Evolutionary conservation across 1,140 invertebrate genomes (phyloP).

Genomic region (Dryas iulia): DNA sequence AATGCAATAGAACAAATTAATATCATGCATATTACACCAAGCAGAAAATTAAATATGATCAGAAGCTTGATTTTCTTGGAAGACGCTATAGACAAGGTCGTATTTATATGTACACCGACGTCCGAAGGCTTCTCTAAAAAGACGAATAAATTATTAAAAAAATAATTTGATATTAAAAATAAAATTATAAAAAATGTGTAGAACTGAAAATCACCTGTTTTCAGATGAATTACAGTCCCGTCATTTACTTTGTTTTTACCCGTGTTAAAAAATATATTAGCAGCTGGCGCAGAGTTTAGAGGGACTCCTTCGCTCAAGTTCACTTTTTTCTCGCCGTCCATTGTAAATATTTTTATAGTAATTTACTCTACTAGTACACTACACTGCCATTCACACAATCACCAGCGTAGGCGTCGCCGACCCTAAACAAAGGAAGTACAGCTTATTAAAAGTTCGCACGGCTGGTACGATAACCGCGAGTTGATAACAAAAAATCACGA

Average conservation of each 20-base stretch:
- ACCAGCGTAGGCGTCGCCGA: constrained; percentile 62
- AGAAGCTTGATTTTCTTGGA: constrained; percentile 76
- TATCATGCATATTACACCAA: constrained; percentile 66
- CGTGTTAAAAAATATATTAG: constrained; percentile 73
- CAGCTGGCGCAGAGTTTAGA: constrained; percentile 65
- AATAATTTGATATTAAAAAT: constrained; percentile 19
- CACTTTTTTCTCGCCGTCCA: constrained; percentile 69
- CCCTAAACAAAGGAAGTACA: constrained; percentile 74
- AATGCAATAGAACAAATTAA: constrained; percentile 65
- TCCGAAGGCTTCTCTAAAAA: constrained; percentile 69
- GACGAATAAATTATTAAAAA: constrained; percentile 39
- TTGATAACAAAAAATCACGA: constrained; percentile 62
- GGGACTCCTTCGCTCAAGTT: constrained; percentile 65
- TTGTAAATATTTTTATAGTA: constrained; percentile 50
- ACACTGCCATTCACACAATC: constrained; percentile 53
- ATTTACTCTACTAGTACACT: constrained; percentile 43
- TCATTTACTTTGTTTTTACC: constrained; percentile 67
- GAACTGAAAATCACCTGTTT: constrained; percentile 65
- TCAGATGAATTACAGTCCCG: constrained; percentile 71
- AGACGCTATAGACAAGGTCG: constrained; percentile 72
- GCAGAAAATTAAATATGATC: constrained; percentile 69
- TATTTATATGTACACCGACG: constrained; percentile 72
- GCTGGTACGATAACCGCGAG: constrained; percentile 57
- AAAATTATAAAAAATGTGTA: constrained; percentile 13
- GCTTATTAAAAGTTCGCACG: constrained; percentile 69